Conservation (phyloP, 2,113 vertebrate genomes). For the Ammodytes dubius region DNA sequence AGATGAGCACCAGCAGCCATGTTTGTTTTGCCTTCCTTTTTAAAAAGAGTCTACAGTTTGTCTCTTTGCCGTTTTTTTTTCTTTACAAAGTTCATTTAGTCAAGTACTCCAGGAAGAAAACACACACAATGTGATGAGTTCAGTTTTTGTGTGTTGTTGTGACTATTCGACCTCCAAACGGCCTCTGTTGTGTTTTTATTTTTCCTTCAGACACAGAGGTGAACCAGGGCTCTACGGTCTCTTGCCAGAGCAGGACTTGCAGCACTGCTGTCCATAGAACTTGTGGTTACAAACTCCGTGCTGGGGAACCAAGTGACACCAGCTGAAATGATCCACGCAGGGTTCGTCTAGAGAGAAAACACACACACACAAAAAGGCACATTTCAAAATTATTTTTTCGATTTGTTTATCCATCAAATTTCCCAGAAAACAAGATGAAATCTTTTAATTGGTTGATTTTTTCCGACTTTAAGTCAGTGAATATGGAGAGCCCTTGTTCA, state of each 20-base stretch:
- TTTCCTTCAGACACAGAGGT: conserved; percentile 9
- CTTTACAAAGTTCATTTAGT: conserved; percentile 59
- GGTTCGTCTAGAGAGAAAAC: conserved; percentile 83
- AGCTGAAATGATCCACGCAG: conserved; percentile 92
- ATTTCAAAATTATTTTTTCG: neutral
- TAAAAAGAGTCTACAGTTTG: conserved; percentile 32
- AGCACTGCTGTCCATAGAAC: conserved; percentile 97
- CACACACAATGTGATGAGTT: conserved; percentile 22
- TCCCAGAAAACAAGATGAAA: neutral
- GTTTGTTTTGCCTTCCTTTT: conserved; percentile 28
- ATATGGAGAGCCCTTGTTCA: too few species aligned
- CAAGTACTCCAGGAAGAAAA: conserved; percentile 80
- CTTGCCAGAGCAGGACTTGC: conserved; percentile 92
- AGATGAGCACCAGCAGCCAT: conserved; percentile 42
- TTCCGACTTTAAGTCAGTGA: too few species aligned
- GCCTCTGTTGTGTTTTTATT: neutral
- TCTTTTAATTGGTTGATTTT: neutral
- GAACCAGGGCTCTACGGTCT: conserved; percentile 74
- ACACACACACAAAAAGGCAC: conserved; percentile 3
- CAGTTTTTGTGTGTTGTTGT: conserved; percentile 51
- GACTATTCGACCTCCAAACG: conserved; percentile 4
- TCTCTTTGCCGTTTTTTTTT: conserved; percentile 37
- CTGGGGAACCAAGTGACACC: conserved; percentile 96
- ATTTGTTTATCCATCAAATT: neutral
- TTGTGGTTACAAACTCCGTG: conserved; percentile 97